Base-by-base conservation (phyloP, 1,140 invertebrate genomes). In the Temnothorax longispinosus region DNA sequence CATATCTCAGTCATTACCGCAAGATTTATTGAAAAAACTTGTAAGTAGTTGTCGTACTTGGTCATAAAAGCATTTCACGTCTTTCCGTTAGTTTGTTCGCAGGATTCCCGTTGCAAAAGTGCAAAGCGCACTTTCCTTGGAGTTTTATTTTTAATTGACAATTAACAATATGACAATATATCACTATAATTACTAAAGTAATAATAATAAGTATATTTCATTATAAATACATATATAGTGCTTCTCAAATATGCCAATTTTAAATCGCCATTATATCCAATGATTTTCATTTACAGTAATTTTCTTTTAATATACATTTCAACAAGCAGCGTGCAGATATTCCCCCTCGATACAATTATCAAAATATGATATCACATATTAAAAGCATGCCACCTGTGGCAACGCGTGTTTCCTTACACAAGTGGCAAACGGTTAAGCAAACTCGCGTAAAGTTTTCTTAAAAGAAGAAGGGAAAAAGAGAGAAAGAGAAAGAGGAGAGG, bases 381-480 rank as follows among this genome's bases (percentile, higher is more conserved):
- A 21, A 54, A 65, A 52, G 18, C 27, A 8, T n/a, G 32, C n/a
- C 6, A 50, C 4, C 8, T 41, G 18, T 13, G 21, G 65, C 27
- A 56, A 81, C 44, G 47, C 47, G n/a, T 38, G 32, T 71, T 81
- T 82, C 58, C 78, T 82, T 65, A 56, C 41, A 72, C 54, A 27
- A 60, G 27, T n/a, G 7, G 52, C 15, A 71, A 81, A 58, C 52
- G 41, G 18, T 72, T 82, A 27, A 38, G 52, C 11, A 58, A 82
- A 82, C 41, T 47, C 50, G 52, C 41, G 27, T 67, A 82, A 82
- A 82, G 38, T 82, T 82, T 71, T n/a, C 27, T 32, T 58, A 56
- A 81, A 38, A 71, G 65, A 71, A 3, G 38, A 38, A n/a, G n/a
- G 7, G 32, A 32, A 2, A 6, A 3, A 60, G 18, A 60, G 8